phyloP scores from a whole-genome alignment of 2,113 vertebrate species.

The Oreochromis spilurus region DNA sequence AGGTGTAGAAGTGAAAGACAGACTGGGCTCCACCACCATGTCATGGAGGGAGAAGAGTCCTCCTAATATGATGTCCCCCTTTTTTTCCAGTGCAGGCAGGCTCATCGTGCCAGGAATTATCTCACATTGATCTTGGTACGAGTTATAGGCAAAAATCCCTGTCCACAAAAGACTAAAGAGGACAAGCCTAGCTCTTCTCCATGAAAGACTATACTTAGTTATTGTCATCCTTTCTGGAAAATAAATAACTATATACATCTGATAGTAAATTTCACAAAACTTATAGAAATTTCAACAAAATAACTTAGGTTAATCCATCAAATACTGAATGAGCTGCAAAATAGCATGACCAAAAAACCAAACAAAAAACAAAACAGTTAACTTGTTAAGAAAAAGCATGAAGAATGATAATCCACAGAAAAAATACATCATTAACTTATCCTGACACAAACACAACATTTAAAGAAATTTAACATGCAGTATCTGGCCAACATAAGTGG shows the following conservation, averaged over 20 bases:
- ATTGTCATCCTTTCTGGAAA: background rate
- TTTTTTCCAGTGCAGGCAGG: conserved; percentile 62
- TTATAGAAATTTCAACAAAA: background rate
- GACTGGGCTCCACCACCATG: conserved; percentile 52
- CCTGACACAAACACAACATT: background rate
- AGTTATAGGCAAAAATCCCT: background rate
- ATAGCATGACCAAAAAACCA: background rate
- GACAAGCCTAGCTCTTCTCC: background rate
- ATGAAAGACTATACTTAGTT: background rate
- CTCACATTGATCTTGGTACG: conserved; percentile 45
- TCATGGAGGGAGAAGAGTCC: conserved; percentile 79
- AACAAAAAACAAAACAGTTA: background rate
- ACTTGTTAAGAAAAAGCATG: background rate
- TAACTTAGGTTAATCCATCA: background rate
- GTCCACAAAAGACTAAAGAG: conserved; percentile 28
- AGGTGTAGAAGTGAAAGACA: conserved; percentile 60
- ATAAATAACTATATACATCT: background rate
- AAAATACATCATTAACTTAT: background rate
- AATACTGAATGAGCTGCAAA: background rate
- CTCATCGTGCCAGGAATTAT: conserved; percentile 41
- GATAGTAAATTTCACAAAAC: background rate
- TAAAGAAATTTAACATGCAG: background rate
- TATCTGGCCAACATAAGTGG: background rate
- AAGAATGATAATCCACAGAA: background rate
- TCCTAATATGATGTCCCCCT: conserved; percentile 70